Conservation (phyloP, 53 echinoderm and acorn worm genomes). For the Luidia sarsii region DNA sequence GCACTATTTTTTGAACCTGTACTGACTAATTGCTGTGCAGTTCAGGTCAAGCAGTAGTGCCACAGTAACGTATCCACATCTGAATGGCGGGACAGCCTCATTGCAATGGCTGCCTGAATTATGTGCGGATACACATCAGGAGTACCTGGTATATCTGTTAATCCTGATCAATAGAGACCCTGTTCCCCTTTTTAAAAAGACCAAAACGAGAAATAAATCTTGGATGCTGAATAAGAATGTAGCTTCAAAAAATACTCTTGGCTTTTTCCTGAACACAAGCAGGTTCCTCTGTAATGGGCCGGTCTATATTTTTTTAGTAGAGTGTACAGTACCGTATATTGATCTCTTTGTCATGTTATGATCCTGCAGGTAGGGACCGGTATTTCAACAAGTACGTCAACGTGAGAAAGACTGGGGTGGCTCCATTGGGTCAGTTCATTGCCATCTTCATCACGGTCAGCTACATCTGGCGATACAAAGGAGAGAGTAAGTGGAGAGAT, state of each 20-base stretch:
- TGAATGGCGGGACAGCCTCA: too few relatives aligned
- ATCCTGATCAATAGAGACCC: too few relatives aligned
- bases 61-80: conserved; percentile 44
- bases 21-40: conserved; percentile 20
- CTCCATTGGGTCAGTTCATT: conserved; percentile 79
- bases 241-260: neutral
- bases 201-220: too few relatives aligned
- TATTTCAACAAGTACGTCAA: conserved; percentile 92
- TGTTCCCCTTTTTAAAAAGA: too few relatives aligned
- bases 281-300: too few relatives aligned
- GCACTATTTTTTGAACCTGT: conserved; percentile 84
- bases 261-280: neutral
- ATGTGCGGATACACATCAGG: too few relatives aligned
- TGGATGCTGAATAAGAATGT: too few relatives aligned
- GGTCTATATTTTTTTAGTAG: too few relatives aligned
- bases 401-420: conserved; percentile 68
- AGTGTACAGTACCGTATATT: neutral
- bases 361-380: conserved; percentile 66
- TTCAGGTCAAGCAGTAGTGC: conserved; percentile 82
- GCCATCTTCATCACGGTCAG: conserved; percentile 53
- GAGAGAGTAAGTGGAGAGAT: conserved; percentile 95
- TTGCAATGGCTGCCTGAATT: too few relatives aligned
- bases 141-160: too few relatives aligned
- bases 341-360: neutral
- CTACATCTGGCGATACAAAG: conserved; percentile 78